A percentile compares a stretch with the other conserved stretches of the same genome.
These are phyloP conservation scores for Pantelozetes paolii DNA, from an alignment of 2,888 invertebrate species.

Conservation along the genomic window DNA sequence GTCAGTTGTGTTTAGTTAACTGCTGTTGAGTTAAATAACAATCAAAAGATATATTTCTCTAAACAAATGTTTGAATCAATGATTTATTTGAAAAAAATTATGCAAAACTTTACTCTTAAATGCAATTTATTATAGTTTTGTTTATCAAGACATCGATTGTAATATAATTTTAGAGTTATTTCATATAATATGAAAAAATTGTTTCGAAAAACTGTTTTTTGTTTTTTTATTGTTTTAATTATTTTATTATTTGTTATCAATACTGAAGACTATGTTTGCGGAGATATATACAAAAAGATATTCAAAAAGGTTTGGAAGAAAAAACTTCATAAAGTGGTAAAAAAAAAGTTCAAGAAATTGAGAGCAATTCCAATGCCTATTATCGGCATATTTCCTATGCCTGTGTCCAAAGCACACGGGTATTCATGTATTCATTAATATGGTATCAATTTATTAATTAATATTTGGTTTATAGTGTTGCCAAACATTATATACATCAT, in stretches of 20 bases:
- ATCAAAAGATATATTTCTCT: neutral
- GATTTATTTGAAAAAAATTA: neutral
- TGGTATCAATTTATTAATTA: neutral
- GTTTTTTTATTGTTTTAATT: neutral
- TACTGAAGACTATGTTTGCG: neutral
- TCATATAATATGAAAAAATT: neutral
- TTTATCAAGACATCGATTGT: too few relatives aligned
- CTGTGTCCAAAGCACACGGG: slow-evolving; percentile 10
- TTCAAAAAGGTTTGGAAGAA: slow-evolving; percentile 32
- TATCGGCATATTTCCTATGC: slow-evolving; percentile 14
- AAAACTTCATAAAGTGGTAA: neutral
- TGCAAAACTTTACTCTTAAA: neutral
- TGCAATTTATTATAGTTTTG: too few relatives aligned
- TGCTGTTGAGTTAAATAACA: slow-evolving; percentile 6
- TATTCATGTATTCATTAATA: neutral
- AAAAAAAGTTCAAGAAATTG: slow-evolving; percentile 23
- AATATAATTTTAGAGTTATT: too few relatives aligned
- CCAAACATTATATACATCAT: slow-evolving; percentile 23
- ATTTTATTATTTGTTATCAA: neutral
- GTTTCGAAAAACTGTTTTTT: slow-evolving; percentile 1
- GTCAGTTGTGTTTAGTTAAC: neutral
- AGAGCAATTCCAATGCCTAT: slow-evolving; percentile 14
- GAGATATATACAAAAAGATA: neutral
- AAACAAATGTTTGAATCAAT: neutral
- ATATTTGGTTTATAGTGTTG: slow-evolving; percentile 13